Conservation (phyloP, 2,113 vertebrate genomes). For the Etheostoma cragini region DNA sequence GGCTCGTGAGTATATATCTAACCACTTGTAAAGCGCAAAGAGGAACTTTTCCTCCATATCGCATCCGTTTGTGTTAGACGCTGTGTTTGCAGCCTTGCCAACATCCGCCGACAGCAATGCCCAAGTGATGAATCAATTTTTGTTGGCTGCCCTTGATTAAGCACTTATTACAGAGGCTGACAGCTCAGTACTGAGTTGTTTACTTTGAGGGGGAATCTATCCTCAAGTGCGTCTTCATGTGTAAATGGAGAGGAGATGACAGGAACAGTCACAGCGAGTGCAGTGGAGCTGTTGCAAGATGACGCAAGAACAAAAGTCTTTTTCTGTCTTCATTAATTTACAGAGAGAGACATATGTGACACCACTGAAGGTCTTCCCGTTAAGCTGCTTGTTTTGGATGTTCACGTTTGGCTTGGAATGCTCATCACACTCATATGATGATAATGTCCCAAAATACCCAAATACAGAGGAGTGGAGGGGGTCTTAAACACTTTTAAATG, state of each 20-base stretch:
- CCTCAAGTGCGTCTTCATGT: slow-evolving; percentile 42
- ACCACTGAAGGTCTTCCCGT: slow-evolving; percentile 7
- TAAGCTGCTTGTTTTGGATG: background rate
- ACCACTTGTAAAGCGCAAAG: background rate
- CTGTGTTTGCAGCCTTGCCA: background rate
- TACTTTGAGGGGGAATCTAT: slow-evolving; percentile 40
- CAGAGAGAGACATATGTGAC: slow-evolving; percentile 19
- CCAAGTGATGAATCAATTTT: slow-evolving; percentile 34
- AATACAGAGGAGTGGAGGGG: background rate
- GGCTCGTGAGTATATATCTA: background rate
- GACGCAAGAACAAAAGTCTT: background rate
- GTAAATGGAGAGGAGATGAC: slow-evolving; percentile 36
- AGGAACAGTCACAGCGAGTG: slow-evolving; percentile 24
- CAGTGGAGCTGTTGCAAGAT: background rate
- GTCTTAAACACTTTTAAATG: background rate
- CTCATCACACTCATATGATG: background rate
- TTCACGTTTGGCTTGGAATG: background rate
- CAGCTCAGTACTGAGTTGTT: slow-evolving; percentile 47
- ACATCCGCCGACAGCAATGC: slow-evolving; percentile 28
- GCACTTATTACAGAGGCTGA: slow-evolving; percentile 36
- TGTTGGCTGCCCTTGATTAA: slow-evolving; percentile 25
- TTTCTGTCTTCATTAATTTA: slow-evolving; percentile 45
- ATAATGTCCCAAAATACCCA: background rate
- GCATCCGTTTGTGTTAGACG: background rate
- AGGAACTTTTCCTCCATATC: background rate